Evolutionary conservation across 2,888 invertebrate genomes (phyloP), one percentile per base, ranked within the genome.

Genomic region (Acanthopleura granulata): DNA sequence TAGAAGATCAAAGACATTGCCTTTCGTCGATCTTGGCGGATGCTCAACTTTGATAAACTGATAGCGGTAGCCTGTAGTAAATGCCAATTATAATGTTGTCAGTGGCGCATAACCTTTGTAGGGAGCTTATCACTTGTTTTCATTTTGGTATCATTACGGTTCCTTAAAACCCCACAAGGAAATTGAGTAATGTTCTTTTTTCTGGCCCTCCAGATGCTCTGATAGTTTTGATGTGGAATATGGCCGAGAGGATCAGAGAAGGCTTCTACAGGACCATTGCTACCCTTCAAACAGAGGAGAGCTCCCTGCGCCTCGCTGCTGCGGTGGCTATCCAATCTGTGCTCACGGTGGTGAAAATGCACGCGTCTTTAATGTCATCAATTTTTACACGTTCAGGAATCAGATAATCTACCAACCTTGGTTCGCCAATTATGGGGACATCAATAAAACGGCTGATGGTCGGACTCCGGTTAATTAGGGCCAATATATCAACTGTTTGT

Each of bases 251-350:
- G 25, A 27, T 16, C 18, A 27, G 29, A 22, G 29, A 27, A 25
- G 16, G 25, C 22, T 66, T 9, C 29, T 66, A 16, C 66, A 12
- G 6, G 66, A 66, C 27, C 66, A 66, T 66, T 66, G 66, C 25
- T 66, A 66, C 14, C 66, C 66, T 22, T 66, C 66, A 66, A 66
- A 66, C 29, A 22, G 66, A 27, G 66, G 66, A 22, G 66, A 66
- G 14, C 66, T 66, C 27, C 66, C 66, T 6, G 66, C 22, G 1
- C 15, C 18, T 27, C 66, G 25, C 22, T 66, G 66, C 66, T 66
- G 66, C 25, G 66, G 66, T 6, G 66, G 66, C 15, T 66, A 66
- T 27, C 22, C 22, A 15, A 66, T 66, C 22, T 66, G 66, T 25
- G 66, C 66, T 66, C 66, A 66, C 14, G 14, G 6, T 16, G 29